A percentile compares a stretch with the other conserved stretches of the same genome.
phyloP scores from a whole-genome alignment of 2,888 invertebrate genomes.

The Mechanitis mazaeus region DNA sequence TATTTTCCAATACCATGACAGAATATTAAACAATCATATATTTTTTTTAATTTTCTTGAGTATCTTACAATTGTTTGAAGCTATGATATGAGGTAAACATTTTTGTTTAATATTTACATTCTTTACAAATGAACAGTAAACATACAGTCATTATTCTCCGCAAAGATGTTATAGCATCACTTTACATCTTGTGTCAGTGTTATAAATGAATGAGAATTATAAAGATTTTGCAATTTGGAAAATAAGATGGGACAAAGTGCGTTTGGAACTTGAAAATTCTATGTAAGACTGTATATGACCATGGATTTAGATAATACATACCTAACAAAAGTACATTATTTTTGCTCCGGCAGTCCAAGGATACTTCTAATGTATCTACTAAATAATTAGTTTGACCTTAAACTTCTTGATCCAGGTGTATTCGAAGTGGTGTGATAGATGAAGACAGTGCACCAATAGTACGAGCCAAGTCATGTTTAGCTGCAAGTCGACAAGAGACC shows the following conservation, averaged over 20 bases:
- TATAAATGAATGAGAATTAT: slow-evolving; percentile 37
- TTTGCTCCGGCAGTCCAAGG: neutral
- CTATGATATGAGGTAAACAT: slow-evolving; percentile 32
- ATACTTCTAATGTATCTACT: too few relatives aligned
- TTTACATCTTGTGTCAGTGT: slow-evolving; percentile 10
- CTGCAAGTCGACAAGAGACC: slow-evolving; percentile 91
- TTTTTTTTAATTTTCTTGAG: slow-evolving; percentile 1
- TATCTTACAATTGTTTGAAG: slow-evolving; percentile 11
- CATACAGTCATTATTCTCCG: neutral
- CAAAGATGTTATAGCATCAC: neutral
- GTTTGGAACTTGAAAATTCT: slow-evolving; percentile 46
- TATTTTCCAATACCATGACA: slow-evolving; percentile 1
- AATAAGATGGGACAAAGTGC: slow-evolving; percentile 57
- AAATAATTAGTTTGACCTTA: too few relatives aligned
- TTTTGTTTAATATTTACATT: slow-evolving; percentile 35
- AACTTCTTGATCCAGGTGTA: slow-evolving; percentile 71
- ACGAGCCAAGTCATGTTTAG: slow-evolving; percentile 81
- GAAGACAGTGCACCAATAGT: slow-evolving; percentile 71
- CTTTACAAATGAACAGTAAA: slow-evolving; percentile 13
- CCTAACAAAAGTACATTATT: neutral
- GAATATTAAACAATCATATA: slow-evolving; percentile 8
- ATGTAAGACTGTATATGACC: slow-evolving; percentile 41
- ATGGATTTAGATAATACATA: neutral
- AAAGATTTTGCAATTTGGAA: slow-evolving; percentile 58
- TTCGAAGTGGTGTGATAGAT: slow-evolving; percentile 78